Conservation (phyloP, 2,888 invertebrate species). For the Caenorhabditis macrosperma region DNA sequence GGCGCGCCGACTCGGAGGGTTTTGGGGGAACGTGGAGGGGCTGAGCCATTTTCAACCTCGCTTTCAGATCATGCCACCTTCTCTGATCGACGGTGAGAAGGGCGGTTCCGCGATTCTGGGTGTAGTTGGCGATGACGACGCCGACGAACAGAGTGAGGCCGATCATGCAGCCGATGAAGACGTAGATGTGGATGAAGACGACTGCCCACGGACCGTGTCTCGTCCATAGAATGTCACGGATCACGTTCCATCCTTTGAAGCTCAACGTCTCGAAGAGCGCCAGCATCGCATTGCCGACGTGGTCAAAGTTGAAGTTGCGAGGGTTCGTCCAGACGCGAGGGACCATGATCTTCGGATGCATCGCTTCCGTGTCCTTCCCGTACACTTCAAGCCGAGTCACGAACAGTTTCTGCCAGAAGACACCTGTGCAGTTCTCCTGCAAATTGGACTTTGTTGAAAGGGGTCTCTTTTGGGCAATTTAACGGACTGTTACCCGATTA, state of each 20-base stretch:
- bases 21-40: conserved; percentile 97
- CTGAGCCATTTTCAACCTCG: conserved; percentile 97
- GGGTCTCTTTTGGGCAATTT: neutral
- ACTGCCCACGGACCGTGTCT: conserved; percentile 90
- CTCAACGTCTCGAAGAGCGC: conserved; percentile 98
- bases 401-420: conserved; percentile 94
- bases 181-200: conserved; percentile 98
- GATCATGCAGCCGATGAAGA: conserved; percentile 99
- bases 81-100: conserved; percentile 98
- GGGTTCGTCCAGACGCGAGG: conserved; percentile 88
- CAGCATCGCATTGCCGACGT: conserved; percentile 97
- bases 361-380: conserved; percentile 86
- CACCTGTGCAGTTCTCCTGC: conserved; percentile 92
- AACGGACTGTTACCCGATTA: neutral
- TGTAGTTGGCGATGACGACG: conserved; percentile 99
- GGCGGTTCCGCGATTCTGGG: conserved; percentile 99
- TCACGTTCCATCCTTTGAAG: conserved; percentile 99
- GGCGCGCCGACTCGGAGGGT: conserved; percentile 85
- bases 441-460: conserved; percentile 64
- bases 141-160: conserved; percentile 98
- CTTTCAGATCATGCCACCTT: conserved; percentile 98
- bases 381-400: conserved; percentile 98
- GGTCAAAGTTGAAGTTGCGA: conserved; percentile 98
- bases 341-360: conserved; percentile 87
- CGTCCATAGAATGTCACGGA: conserved; percentile 96